phyloP scores from a whole-genome alignment of 1,140 invertebrate genomes.

The Drosophila eugracilis region DNA sequence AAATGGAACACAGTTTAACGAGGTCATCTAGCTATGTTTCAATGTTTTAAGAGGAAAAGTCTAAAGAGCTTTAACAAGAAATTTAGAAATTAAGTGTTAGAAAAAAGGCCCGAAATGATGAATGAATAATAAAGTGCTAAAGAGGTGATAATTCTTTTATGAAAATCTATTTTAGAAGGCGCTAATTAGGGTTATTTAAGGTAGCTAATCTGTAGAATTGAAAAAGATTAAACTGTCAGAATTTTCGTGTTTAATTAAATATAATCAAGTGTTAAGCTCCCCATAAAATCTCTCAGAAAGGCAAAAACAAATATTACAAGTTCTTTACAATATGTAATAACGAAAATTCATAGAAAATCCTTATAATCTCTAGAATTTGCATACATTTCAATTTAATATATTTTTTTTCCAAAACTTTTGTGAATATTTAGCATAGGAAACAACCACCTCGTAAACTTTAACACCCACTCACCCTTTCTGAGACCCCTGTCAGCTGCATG shows the following conservation, averaged over 20 bases:
- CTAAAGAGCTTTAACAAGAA: conserved; percentile 1
- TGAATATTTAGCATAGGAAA: conserved; percentile 13
- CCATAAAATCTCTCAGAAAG: not conserved
- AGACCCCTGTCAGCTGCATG: conserved; percentile 33
- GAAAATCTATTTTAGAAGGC: not conserved
- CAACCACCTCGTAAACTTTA: not conserved
- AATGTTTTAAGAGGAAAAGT: not conserved
- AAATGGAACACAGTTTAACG: conserved; percentile 68
- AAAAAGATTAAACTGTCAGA: no score
- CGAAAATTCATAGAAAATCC: conserved; percentile 2
- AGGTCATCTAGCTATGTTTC: conserved; percentile 64
- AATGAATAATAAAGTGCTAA: not conserved
- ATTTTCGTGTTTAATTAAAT: conserved; percentile 4
- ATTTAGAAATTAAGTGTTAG: not conserved
- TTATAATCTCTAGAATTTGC: conserved; percentile 11
- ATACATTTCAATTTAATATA: conserved; percentile 9
- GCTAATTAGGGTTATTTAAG: not conserved
- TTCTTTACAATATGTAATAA: conserved; percentile 3
- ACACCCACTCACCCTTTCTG: conserved; percentile 2
- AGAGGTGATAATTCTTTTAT: not conserved
- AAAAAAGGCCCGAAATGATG: not conserved
- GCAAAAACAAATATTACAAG: not conserved
- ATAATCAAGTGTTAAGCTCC: conserved; percentile 20
- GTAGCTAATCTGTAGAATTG: no score
- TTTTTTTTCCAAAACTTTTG: not conserved